phyloP scores from a whole-genome alignment of 2,888 invertebrate genomes.

The Hemithea aestivaria region DNA sequence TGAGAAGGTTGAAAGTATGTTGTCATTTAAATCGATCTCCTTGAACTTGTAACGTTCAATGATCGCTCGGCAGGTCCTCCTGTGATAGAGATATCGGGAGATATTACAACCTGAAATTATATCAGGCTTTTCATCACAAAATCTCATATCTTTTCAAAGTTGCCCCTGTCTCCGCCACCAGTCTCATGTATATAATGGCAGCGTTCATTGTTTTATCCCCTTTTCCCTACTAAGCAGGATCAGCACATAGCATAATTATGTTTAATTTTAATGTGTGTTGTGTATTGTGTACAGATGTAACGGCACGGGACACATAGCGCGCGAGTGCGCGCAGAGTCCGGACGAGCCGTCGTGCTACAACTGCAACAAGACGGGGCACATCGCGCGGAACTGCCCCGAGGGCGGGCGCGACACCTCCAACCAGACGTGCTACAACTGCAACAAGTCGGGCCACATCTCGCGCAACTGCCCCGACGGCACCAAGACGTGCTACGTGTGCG shows the following conservation, averaged over 20 bases:
- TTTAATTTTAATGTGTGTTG: no score
- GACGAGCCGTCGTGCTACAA: constrained; percentile 95
- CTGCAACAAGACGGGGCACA: constrained; percentile 96
- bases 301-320: constrained; percentile 95
- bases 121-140: constrained; percentile 10
- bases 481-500: constrained; percentile 95
- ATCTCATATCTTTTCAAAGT: no score
- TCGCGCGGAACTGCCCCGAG: constrained; percentile 91
- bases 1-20: constrained; percentile 8
- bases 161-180: no score
- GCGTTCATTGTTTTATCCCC: no score
- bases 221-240: no score
- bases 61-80: neutral
- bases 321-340: constrained; percentile 91
- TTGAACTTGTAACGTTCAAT: constrained; percentile 2
- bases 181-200: no score
- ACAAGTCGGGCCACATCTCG: constrained; percentile 94
- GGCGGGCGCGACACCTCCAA: constrained; percentile 83
- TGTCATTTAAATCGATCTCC: neutral
- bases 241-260: no score
- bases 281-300: constrained; percentile 84
- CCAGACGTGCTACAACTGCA: constrained; percentile 95
- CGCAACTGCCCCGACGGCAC: constrained; percentile 91
- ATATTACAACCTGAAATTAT: constrained; percentile 6
- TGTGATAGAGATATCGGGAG: neutral